phyloP scores from a whole-genome alignment of 2,888 invertebrate genomes.

The Strigamia transsilvanica region DNA sequence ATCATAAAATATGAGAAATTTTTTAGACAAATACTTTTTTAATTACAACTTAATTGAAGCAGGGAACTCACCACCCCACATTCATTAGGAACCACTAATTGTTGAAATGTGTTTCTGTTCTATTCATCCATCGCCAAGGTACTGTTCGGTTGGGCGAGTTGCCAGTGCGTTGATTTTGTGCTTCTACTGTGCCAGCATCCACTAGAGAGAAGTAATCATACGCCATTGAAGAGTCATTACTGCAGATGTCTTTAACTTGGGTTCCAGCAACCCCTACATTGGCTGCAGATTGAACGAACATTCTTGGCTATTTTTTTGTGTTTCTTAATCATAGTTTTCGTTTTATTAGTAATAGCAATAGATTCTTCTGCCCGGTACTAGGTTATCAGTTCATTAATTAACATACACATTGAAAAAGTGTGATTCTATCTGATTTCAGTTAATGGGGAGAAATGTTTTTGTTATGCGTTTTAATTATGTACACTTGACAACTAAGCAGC shows the following conservation, averaged over 20 bases:
- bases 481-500: too few species aligned
- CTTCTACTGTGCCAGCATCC: background rate
- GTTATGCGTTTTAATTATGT: background rate
- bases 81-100: conserved; percentile 14
- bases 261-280: background rate
- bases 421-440: too few species aligned
- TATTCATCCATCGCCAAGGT: conserved; percentile 20
- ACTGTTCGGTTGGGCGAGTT: conserved; percentile 9
- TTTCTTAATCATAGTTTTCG: too few species aligned
- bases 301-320: too few species aligned
- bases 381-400: too few species aligned
- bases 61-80: conserved; percentile 1
- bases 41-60: conserved; percentile 15
- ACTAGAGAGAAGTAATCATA: conserved; percentile 20
- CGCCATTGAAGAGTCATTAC: conserved; percentile 14
- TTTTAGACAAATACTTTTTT: background rate
- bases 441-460: too few species aligned
- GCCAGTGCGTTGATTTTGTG: conserved; percentile 20
- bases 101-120: conserved; percentile 9
- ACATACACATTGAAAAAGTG: too few species aligned
- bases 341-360: too few species aligned
- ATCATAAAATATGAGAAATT: background rate
- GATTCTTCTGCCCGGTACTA: too few species aligned
- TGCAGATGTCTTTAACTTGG: conserved; percentile 20
- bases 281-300: background rate